Conservation (phyloP, 2,797 vertebrate genomes). For the Argyrosomus regius region DNA sequence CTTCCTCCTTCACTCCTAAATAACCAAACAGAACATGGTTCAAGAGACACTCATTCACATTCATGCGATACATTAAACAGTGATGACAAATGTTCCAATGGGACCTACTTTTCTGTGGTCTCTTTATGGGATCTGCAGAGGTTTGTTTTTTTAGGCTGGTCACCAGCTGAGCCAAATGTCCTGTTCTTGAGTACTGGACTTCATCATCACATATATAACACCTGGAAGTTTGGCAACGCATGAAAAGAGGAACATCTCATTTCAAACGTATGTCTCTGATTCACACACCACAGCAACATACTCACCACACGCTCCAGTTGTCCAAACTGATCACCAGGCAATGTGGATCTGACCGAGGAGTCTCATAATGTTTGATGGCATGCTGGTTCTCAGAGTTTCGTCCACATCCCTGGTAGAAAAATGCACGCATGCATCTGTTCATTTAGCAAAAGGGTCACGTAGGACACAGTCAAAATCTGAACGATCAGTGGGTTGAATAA, state of each 20-base stretch:
- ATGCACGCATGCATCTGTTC: not conserved
- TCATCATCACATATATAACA: constrained; percentile 94
- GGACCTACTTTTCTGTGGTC: constrained; percentile 83
- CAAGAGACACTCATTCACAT: not conserved
- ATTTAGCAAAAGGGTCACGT: not conserved
- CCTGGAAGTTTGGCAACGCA: constrained; percentile 77
- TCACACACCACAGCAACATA: not conserved
- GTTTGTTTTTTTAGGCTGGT: constrained; percentile 89
- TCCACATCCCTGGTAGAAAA: constrained; percentile 89
- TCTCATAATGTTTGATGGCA: constrained; percentile 91
- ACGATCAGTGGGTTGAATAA: not conserved
- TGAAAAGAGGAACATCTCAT: not conserved
- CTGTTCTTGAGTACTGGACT: constrained; percentile 88
- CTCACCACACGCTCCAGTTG: constrained; percentile 95
- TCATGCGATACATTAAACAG: not conserved
- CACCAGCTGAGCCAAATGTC: constrained; percentile 90
- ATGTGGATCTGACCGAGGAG: constrained; percentile 91
- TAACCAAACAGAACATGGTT: constrained; percentile 4
- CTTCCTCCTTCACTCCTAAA: constrained; percentile 69
- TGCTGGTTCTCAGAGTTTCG: constrained; percentile 89
- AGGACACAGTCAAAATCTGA: not conserved
- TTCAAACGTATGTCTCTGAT: not conserved
- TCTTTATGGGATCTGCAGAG: constrained; percentile 60
- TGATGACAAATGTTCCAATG: not conserved
- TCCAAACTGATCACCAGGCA: constrained; percentile 92